Base-by-base conservation (phyloP, 2,888 invertebrate genomes). In the Agrochola lota region DNA sequence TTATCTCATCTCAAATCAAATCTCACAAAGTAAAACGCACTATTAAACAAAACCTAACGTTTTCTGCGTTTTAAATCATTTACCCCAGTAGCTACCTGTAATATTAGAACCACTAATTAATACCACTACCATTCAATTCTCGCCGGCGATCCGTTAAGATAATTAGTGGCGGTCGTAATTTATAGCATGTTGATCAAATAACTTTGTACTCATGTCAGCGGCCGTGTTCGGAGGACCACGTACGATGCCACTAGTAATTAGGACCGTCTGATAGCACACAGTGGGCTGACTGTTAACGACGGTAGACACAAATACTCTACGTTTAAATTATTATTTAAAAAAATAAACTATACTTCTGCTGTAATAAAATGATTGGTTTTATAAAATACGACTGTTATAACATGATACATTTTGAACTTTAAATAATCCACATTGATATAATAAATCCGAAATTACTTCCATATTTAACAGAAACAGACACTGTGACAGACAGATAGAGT, bases 161-260 rank as follows among this genome's bases (percentile, higher is more conserved):
- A 80, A 88, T 87, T 87, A 84, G 74, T 63, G 64, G 60, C 43
- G 15, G n/a, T 49, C n/a, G 64, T 86, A 86, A 86, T 78, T 71
- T 88, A 88, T 78, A 78, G 71, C 88, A 80, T 78, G 77, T 84
- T 84, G 79, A 87, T 86, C 78, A 84, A 87, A 86, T 86, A 84
- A 80, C 77, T 80, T 74, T 75, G 77, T 77, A 59, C 70, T 79
- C 81, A 64, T 80, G 88, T 86, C 86, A 74, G 60, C 88, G 76
- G 63, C 64, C 80, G 43, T 77, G 83, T 77, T 83, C 68, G 52
- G 80, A 46, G 72, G 71, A 68, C 76, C 70, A 68, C 67, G 75
- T 69, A 69, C 75, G 76, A 74, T 78, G 81, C 62, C 72, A 57
- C 30, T 71, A 74, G 77, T 84, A 83, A 87, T 88, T 86, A 88